Evolutionary conservation across 2,113 vertebrate species (phyloP).

Genomic region (Picathartes gymnocephalus): DNA sequence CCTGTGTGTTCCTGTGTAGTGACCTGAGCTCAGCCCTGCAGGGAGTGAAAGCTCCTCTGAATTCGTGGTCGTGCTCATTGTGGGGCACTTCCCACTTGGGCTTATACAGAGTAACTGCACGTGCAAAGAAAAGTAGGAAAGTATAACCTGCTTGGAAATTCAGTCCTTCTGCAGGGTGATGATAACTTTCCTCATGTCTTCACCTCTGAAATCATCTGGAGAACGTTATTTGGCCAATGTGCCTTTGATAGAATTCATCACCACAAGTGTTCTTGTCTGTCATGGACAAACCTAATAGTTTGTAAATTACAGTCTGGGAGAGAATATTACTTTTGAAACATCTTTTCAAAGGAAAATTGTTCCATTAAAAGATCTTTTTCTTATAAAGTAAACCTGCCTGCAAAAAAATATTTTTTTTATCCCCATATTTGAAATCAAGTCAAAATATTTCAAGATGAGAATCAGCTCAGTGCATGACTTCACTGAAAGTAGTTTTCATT

Average conservation of each 20-base stretch:
- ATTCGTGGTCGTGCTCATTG: accelerated
- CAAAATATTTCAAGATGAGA: background rate
- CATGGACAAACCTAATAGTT: background rate
- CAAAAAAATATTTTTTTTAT: background rate
- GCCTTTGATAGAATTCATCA: background rate
- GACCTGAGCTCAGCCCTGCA: background rate
- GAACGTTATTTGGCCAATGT: background rate
- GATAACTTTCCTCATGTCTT: background rate
- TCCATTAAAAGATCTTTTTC: background rate
- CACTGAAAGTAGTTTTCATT: background rate
- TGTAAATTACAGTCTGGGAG: background rate
- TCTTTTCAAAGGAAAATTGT: background rate
- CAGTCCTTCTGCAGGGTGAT: background rate
- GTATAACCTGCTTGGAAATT: background rate
- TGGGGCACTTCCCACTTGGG: background rate
- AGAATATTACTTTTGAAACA: background rate
- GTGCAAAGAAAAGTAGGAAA: background rate
- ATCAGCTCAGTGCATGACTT: background rate
- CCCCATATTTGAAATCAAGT: background rate
- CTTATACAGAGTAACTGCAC: background rate
- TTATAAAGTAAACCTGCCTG: background rate
- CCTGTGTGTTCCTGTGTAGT: accelerated
- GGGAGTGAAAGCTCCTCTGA: background rate
- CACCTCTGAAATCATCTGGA: background rate
- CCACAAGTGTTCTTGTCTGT: background rate